Conservation (phyloP, 37 sponge, comb jelly and placozoan species). For the Chondrilla cf. caribensis region DNA sequence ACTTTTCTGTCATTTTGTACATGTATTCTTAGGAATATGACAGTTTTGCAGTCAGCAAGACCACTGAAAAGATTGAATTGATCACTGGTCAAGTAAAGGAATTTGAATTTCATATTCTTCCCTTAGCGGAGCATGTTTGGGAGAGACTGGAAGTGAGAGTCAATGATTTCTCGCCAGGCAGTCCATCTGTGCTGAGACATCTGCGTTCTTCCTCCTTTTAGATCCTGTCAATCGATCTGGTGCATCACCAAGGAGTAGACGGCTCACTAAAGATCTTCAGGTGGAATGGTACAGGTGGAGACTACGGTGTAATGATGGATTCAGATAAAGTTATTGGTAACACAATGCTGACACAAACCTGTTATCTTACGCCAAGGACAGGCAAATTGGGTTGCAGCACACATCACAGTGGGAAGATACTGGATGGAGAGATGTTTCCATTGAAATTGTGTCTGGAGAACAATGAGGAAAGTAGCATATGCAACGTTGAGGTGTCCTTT, state of each 20-base stretch:
- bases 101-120: conserved; percentile 12
- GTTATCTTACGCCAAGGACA: background rate
- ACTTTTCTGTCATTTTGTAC: too few relatives aligned
- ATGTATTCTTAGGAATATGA: conserved; percentile 4
- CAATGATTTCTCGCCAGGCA: too few relatives aligned
- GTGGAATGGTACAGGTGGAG: conserved; percentile 3
- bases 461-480: background rate
- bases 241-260: background rate
- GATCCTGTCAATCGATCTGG: background rate
- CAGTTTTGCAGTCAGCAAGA: background rate
- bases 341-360: background rate
- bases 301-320: background rate
- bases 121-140: background rate
- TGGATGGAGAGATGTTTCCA: background rate
- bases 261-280: background rate
- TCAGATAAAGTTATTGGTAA: background rate
- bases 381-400: background rate
- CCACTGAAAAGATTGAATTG: conserved; percentile 1
- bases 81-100: background rate
- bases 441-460: background rate
- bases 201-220: too few relatives aligned
- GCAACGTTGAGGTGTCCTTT: background rate
- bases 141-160: background rate
- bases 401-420: background rate
- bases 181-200: too few relatives aligned